Conservation (phyloP, 2,888 invertebrate genomes). For the Chloroclysta siterata region DNA sequence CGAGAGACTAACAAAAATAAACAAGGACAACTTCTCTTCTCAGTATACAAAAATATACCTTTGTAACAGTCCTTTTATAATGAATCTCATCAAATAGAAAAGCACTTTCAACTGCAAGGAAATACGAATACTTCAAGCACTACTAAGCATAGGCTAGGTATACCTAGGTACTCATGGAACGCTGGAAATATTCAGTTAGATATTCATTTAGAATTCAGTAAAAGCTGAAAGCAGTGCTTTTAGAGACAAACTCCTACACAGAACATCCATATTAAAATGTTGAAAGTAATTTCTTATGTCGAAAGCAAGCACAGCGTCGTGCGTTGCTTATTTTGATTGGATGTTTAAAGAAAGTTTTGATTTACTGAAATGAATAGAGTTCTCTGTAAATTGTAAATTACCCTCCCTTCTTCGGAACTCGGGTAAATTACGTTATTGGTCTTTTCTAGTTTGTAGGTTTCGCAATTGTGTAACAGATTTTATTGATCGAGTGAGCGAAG, state of each 20-base stretch:
- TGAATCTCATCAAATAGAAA: not conserved
- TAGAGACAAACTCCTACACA: constrained; percentile 8
- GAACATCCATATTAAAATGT: constrained; percentile 15
- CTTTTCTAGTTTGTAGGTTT: not conserved
- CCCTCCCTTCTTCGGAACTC: not conserved
- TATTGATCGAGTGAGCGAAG: no score
- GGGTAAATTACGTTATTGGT: not conserved
- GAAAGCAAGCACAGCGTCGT: not conserved
- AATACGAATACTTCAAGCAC: constrained; percentile 15
- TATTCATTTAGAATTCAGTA: constrained; percentile 10
- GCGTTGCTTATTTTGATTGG: not conserved
- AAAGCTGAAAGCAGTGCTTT: constrained; percentile 8
- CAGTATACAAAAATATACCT: not conserved
- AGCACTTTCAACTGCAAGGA: constrained; percentile 1
- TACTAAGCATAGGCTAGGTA: not conserved
- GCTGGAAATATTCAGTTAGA: constrained; percentile 11
- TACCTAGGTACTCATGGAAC: not conserved
- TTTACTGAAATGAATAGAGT: not conserved
- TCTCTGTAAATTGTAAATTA: not conserved
- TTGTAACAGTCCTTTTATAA: not conserved
- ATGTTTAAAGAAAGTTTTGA: not conserved
- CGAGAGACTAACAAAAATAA: not conserved
- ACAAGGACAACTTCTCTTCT: not conserved
- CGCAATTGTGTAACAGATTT: constrained; percentile 3
- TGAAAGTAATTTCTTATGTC: constrained; percentile 6